Base-by-base conservation (phyloP, 2,888 invertebrate species). In the Macrosiphum euphorbiae region DNA sequence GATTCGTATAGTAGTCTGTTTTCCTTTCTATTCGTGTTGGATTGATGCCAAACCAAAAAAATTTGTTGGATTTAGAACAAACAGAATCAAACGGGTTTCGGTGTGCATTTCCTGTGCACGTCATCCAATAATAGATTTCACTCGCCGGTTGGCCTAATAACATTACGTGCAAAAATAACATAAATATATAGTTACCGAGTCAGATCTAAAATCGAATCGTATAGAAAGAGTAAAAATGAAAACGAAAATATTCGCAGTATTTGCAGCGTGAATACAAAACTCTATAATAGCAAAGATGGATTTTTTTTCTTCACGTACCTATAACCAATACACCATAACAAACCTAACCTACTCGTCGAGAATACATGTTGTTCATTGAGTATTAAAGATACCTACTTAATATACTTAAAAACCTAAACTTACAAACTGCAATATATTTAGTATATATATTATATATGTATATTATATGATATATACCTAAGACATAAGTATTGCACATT, bases 1-100 rank as follows among this genome's bases (percentile, higher is more conserved):
- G 44, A n/a, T 52, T 67, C 11, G 0, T 47, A 47, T 35, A 4
- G 16, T 50, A 20, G 35, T 90, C n/a, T 35, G 35, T 90, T 91
- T 55, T 91, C 84, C 91, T 91, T 91, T 91, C 91, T 91, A 91
- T 85, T 55, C 28, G 55, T n/a, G 55, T 78, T 91, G 85, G 47
- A 91, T 55, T 44, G 84, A 91, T 91, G 91, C 91, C 91, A 91
- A 55, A 28, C 55, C 84, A 20, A 91, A 84, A 91, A 88, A 85
- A 55, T 44, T 41, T 91, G 52, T 91, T n/a, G 41, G 55, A 85
- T 84, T 91, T 55, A 85, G 91, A 91, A 91, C 91, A 55, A 85
- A 41, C 84, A 85, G 26, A 78, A 90, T 55, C 85, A 91, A 91
- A 91, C 91, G 55, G 52, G 91, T 91, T 91, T 91, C 1, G 3